Base-by-base conservation (phyloP, 2,797 vertebrate species). In the Danio tinwini region DNA sequence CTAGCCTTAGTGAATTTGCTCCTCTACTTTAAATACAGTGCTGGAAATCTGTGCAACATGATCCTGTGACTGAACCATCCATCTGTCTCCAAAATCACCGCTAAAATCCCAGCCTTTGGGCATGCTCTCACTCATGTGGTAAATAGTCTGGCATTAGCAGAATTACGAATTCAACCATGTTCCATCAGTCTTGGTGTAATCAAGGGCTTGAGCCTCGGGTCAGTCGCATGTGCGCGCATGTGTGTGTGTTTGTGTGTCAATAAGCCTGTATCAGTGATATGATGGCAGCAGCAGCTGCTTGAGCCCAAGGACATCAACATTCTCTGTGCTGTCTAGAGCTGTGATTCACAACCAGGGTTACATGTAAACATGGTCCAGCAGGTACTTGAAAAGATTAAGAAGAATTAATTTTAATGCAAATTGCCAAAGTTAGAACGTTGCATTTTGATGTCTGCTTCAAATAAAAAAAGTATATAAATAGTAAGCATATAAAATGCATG, bases 91-190 rank as follows among this genome's bases (percentile, higher is more conserved):
- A 53, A 81, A 76, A 76, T 84, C 74, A 65, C 73, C 70, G 62
- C 64, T 76, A 74, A 74, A 85, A 80, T 78, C 62, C 80, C 40
- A 58, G 83, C 85, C 85, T 39, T 74, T 63, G 78, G 83, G 82
- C 76, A 69, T 72, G 65, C 74, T 83, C 74, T 81, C 78, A 80
- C 75, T 83, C 68, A 80, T 85, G 77, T 68, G 78, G 83, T 74
- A 85, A 82, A 84, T 85, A 86, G 82, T 73, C 69, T 80, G 76
- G 78, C 81, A 85, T 86, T 82, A 83, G 77, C 74, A 78, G 76
- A 82, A 85, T 85, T 82, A 84, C 82, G 78, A 84, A 83, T 81
- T 84, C 75, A 81, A 78, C 80, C 82, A 85, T 82, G 81, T 81
- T 87, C 78, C 84, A 85, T 85, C 84, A 82, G 72, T 74, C 80